Percentiles rank a stretch among this genome's conserved stretches.
Evolutionary conservation across 2,113 vertebrate species (phyloP).

Genomic region (Pipa parva): DNA sequence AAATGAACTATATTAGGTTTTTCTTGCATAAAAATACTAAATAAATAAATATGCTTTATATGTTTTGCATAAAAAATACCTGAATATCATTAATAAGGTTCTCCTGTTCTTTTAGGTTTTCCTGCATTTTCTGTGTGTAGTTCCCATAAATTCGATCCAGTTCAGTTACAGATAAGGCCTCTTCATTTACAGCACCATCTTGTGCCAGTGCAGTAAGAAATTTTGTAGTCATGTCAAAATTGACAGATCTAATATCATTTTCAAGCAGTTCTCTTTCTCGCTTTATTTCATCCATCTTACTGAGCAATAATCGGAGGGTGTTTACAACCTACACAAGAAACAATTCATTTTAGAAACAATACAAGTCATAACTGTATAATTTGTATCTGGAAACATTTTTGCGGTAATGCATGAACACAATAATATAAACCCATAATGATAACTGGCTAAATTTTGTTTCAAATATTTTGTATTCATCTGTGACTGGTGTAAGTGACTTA

Average conservation of each 20-base stretch:
- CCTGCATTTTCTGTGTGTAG: slow-evolving; percentile 82
- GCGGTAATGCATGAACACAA: too few species aligned
- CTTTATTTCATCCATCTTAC: slow-evolving; percentile 82
- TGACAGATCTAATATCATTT: slow-evolving; percentile 83
- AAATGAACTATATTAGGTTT: too few species aligned
- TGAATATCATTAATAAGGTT: slow-evolving; percentile 81
- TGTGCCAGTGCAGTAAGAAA: slow-evolving; percentile 87
- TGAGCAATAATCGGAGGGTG: slow-evolving; percentile 76
- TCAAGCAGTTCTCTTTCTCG: slow-evolving; percentile 85
- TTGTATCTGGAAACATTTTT: too few species aligned
- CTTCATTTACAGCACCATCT: slow-evolving; percentile 91
- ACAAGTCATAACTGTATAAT: too few species aligned
- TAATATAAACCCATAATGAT: too few species aligned
- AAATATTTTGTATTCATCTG: too few species aligned
- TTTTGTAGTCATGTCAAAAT: slow-evolving; percentile 87
- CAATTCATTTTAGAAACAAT: too few species aligned
- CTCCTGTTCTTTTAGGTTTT: slow-evolving; percentile 82
- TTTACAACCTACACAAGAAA: slow-evolving; percentile 74
- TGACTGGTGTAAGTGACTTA: too few species aligned
- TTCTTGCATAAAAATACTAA: not conserved
- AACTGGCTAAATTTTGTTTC: too few species aligned
- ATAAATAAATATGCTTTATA: not conserved
- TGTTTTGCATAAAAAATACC: slow-evolving; percentile 49
- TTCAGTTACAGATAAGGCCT: slow-evolving; percentile 80
- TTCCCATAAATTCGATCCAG: slow-evolving; percentile 83